Evolutionary conservation across 1,140 invertebrate species (phyloP).

Genomic region (Oncopodura yosiiana): DNA sequence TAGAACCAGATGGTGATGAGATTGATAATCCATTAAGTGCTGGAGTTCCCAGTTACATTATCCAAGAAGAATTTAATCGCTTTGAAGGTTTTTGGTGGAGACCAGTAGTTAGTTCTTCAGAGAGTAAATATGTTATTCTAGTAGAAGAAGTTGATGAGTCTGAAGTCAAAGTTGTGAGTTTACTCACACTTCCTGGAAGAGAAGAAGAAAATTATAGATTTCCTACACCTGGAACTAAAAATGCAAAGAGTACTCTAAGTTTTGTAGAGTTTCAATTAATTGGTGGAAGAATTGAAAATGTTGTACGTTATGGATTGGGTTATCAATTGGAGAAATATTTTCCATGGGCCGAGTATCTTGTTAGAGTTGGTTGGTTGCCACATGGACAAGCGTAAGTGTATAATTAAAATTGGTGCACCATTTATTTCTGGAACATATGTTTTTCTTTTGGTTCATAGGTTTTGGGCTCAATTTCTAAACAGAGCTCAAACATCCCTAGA

Average conservation of each 20-base stretch:
- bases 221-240: slow-evolving; percentile 77
- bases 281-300: slow-evolving; percentile 54
- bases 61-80: slow-evolving; percentile 94
- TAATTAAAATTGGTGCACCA: neutral
- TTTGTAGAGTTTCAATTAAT: slow-evolving; percentile 72
- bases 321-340: slow-evolving; percentile 62
- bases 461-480: slow-evolving; percentile 82
- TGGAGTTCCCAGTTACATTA: slow-evolving; percentile 91
- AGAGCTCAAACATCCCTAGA: slow-evolving; percentile 72
- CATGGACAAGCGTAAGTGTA: slow-evolving; percentile 68
- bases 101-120: slow-evolving; percentile 50
- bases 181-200: slow-evolving; percentile 51
- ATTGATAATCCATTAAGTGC: slow-evolving; percentile 81
- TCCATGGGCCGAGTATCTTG: slow-evolving; percentile 87
- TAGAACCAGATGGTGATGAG: slow-evolving; percentile 63
- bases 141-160: slow-evolving; percentile 95
- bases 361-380: slow-evolving; percentile 85
- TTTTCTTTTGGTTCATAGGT: slow-evolving; percentile 48
- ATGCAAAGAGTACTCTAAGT: slow-evolving; percentile 79
- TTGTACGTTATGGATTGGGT: slow-evolving; percentile 58
- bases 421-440: neutral
- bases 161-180: slow-evolving; percentile 81
- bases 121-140: slow-evolving; percentile 73
- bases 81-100: slow-evolving; percentile 98
- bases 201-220: slow-evolving; percentile 54